These are phyloP conservation scores for Ceratotherium simum DNA, from an alignment of 2,113 vertebrate genomes.

Conservation along the genomic window DNA sequence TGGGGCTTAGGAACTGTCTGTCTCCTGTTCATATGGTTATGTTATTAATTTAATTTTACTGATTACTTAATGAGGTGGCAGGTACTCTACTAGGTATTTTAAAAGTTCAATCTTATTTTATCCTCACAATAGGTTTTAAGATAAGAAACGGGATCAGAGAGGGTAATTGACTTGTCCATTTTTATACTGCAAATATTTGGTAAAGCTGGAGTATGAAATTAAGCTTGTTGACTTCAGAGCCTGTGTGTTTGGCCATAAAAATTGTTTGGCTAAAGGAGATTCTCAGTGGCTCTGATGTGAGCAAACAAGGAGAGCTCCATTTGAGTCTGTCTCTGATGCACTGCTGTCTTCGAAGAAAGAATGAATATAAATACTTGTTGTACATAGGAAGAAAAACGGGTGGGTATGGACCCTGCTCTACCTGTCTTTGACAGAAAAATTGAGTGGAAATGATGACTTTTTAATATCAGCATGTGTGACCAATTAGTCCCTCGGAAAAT, in stretches of 20 bases:
- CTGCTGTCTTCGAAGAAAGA: background rate
- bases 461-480: background rate
- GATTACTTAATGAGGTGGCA: background rate
- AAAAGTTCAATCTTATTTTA: background rate
- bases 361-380: background rate
- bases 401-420: background rate
- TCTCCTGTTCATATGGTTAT: background rate
- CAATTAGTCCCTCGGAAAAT: background rate
- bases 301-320: background rate
- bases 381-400: background rate
- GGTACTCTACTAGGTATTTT: background rate
- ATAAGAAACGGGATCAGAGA: background rate
- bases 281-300: background rate
- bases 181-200: background rate
- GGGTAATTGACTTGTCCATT: background rate
- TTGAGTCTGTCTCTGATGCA: background rate
- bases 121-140: background rate
- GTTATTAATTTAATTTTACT: background rate
- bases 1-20: background rate
- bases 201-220: background rate
- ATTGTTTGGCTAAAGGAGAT: background rate
- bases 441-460: background rate
- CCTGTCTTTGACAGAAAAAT: background rate
- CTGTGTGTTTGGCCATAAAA: background rate
- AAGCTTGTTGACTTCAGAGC: background rate